Conservation (phyloP, 2,797 vertebrate species). For the Halcyon smyrnensis region DNA sequence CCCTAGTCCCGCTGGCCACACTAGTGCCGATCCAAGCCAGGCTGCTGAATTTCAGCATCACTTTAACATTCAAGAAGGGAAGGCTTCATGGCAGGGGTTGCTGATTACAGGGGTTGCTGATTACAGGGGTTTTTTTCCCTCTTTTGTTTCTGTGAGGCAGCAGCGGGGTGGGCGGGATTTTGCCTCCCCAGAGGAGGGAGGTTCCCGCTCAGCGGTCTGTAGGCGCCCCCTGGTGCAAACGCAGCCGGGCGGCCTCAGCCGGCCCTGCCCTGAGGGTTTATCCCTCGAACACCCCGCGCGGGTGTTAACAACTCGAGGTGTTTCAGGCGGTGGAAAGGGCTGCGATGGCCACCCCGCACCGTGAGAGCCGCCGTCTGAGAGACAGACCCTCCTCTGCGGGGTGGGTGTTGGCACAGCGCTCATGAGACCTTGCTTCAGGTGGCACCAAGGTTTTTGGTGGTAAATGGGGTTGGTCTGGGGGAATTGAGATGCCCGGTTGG, state of each 20-base stretch:
- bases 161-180: neutral
- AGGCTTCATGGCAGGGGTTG: neutral
- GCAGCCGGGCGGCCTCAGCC: neutral
- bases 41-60: neutral
- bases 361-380: neutral
- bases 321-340: too few relatives aligned
- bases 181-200: neutral
- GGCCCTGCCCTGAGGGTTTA: neutral
- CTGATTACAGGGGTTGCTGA: neutral
- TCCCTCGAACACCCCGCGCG: fast-evolving
- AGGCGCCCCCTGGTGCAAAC: conserved; percentile 73
- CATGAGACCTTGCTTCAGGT: neutral
- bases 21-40: neutral
- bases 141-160: neutral
- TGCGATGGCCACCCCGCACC: neutral
- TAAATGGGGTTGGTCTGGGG: neutral
- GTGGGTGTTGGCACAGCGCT: fast-evolving
- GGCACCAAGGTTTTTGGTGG: neutral
- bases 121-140: neutral
- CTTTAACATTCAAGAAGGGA: neutral
- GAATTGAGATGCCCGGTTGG: neutral
- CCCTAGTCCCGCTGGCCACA: neutral
- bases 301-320: too few relatives aligned
- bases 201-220: neutral
- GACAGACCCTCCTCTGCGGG: neutral